Evolutionary conservation across 2,113 vertebrate species (phyloP).

Genomic region (Dicaeum eximium): DNA sequence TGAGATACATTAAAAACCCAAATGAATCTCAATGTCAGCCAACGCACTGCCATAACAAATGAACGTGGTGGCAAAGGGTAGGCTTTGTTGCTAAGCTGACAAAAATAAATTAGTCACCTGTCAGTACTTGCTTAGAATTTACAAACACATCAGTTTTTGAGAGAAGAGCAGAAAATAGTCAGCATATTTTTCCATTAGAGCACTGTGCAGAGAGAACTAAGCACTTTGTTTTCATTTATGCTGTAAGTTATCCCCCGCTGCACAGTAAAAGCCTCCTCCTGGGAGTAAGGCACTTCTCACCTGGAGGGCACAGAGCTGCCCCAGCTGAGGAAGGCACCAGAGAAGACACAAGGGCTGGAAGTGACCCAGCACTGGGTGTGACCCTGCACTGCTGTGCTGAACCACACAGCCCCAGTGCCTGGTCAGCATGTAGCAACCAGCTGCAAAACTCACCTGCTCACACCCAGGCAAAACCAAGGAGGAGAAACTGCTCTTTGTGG

Average conservation of each 20-base stretch:
- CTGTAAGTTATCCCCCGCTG: neutral
- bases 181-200: conserved; percentile 12
- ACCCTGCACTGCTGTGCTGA: neutral
- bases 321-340: neutral
- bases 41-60: conserved; percentile 3
- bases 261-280: neutral
- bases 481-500: neutral
- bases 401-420: neutral
- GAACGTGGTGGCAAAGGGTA: conserved; percentile 25
- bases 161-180: neutral
- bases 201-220: neutral
- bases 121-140: conserved; percentile 37
- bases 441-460: neutral
- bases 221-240: neutral
- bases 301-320: neutral
- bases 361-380: neutral
- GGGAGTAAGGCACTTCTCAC: neutral
- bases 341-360: neutral
- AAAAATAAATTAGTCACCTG: conserved; percentile 58
- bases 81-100: conserved; percentile 39
- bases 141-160: conserved; percentile 18
- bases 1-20: conserved; percentile 8
- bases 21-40: conserved; percentile 20
- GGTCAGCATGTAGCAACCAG: fast-evolving
- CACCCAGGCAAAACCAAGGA: neutral